Conservation (phyloP, 2,113 vertebrate species). For the Alligator mississippiensis region DNA sequence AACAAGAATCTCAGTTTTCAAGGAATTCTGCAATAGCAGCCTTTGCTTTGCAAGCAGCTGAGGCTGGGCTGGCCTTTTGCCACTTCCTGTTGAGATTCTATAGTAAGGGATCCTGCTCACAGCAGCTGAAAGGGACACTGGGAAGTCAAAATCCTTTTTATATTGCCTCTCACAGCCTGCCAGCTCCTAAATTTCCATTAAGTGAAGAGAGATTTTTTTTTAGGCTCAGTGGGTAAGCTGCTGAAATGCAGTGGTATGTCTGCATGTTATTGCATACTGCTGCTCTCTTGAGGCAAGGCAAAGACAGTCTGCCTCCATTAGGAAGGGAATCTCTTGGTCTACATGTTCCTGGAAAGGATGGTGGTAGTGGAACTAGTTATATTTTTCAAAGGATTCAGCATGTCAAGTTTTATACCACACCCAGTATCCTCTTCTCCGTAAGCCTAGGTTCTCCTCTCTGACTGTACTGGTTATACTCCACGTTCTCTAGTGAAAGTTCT, state of each 20-base stretch:
- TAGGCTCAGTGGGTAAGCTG: not conserved
- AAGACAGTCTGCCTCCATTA: fast-evolving
- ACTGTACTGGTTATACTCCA: not conserved
- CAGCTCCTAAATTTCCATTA: not conserved
- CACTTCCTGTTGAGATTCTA: slow-evolving; percentile 44
- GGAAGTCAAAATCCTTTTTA: slow-evolving; percentile 51
- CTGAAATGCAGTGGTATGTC: not conserved
- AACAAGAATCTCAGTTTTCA: slow-evolving; percentile 61
- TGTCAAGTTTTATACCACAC: not conserved
- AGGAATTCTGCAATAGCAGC: slow-evolving; percentile 32
- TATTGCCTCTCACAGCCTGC: slow-evolving; percentile 35
- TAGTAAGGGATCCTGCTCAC: slow-evolving; percentile 65
- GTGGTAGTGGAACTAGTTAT: not conserved
- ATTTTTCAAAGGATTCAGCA: not conserved
- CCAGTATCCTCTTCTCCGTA: not conserved
- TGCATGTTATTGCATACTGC: not conserved
- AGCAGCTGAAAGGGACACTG: slow-evolving; percentile 40
- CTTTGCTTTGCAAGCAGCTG: slow-evolving; percentile 51
- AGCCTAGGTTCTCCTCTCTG: not conserved
- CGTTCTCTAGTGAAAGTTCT: not conserved
- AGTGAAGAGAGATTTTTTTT: not conserved
- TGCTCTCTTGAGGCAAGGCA: not conserved
- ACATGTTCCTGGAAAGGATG: not conserved
- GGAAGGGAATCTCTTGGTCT: not conserved
- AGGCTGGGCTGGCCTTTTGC: slow-evolving; percentile 51